Evolutionary conservation across 1,140 invertebrate species (phyloP).

Genomic region (Micrasema minimum): DNA sequence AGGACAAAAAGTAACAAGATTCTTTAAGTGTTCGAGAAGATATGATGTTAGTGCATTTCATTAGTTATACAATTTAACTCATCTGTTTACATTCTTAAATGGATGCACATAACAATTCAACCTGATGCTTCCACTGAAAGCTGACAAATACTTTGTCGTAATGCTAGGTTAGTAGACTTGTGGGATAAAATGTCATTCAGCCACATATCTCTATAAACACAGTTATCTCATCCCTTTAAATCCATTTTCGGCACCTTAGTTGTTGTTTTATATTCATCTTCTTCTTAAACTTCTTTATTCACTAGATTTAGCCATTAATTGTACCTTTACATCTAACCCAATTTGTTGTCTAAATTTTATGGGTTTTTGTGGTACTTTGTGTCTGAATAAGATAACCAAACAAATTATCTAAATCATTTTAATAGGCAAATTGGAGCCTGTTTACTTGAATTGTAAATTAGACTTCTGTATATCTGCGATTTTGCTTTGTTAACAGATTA

Average conservation of each 20-base stretch:
- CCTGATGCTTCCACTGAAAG: conserved; percentile 16
- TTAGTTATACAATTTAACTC: conserved; percentile 19
- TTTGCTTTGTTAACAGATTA: too few species aligned
- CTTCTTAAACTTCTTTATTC: neutral
- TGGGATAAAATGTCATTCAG: conserved; percentile 42
- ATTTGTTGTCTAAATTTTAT: too few species aligned
- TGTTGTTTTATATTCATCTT: neutral
- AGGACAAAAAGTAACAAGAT: conserved; percentile 67
- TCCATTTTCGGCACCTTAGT: neutral
- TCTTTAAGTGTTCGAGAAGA: conserved; percentile 64
- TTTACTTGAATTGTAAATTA: too few species aligned
- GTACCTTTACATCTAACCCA: too few species aligned
- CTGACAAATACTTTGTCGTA: conserved; percentile 40
- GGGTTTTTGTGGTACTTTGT: too few species aligned
- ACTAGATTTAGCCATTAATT: neutral
- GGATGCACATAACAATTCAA: neutral
- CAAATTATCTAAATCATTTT: too few species aligned
- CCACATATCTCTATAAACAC: conserved; percentile 21
- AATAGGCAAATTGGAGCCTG: too few species aligned
- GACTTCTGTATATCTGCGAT: too few species aligned
- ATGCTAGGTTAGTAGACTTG: conserved; percentile 47
- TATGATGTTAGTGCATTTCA: conserved; percentile 64
- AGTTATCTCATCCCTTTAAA: conserved; percentile 11
- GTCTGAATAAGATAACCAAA: too few species aligned
- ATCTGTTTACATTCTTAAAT: conserved; percentile 20